phyloP scores from a whole-genome alignment of 1,140 invertebrate genomes.

The Ceratina japonica region DNA sequence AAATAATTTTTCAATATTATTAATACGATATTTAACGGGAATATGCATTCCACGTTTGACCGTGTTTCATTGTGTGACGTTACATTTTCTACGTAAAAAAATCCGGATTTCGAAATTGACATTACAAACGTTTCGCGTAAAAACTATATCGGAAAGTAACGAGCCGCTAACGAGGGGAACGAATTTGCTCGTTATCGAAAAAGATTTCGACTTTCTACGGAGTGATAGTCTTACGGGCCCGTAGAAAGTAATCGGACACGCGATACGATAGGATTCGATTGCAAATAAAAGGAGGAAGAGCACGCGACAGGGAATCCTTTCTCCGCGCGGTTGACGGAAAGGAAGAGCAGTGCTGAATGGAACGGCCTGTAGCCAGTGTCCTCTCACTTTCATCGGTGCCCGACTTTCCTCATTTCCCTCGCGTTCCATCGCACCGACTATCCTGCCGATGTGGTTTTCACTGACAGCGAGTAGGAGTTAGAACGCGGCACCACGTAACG shows the following conservation, averaged over 20 bases:
- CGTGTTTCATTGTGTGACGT: too few species aligned
- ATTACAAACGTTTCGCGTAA: neutral
- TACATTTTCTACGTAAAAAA: too few species aligned
- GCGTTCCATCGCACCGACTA: constrained; percentile 60
- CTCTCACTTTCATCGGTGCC: constrained; percentile 69
- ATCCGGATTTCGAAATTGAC: too few species aligned
- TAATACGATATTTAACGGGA: too few species aligned
- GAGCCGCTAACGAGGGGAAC: neutral
- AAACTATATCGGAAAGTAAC: neutral
- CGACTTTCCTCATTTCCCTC: constrained; percentile 70
- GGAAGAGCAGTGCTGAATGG: constrained; percentile 31
- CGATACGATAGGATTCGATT: neutral
- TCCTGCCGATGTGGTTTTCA: constrained; percentile 62
- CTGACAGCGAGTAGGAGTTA: constrained; percentile 62
- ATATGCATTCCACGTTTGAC: too few species aligned
- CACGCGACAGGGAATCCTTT: constrained; percentile 42
- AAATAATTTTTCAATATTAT: too few species aligned
- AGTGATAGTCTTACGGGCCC: neutral
- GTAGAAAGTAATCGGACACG: constrained; percentile 11
- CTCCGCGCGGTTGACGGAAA: constrained; percentile 41
- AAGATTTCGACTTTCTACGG: neutral
- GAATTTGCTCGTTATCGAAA: neutral
- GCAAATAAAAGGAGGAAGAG: neutral
- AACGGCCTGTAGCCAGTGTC: constrained; percentile 60
- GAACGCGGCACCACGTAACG: constrained; percentile 39